A percentile compares a stretch with the other conserved stretches of the same genome.
Evolutionary conservation across 1,140 invertebrate species (phyloP).

Genomic region (Solenopsis fugax): DNA sequence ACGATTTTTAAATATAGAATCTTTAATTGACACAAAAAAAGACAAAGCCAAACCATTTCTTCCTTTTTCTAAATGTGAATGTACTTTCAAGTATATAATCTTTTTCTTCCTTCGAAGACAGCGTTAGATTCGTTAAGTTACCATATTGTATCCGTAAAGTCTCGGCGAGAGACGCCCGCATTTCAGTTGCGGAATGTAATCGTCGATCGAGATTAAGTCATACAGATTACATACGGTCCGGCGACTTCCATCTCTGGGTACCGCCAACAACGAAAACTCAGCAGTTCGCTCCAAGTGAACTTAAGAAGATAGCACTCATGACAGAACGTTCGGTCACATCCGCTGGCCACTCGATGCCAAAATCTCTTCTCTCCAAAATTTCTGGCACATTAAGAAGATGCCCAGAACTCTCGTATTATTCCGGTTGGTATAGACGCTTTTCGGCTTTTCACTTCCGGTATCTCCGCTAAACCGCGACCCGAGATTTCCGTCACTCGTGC

Average conservation of each 20-base stretch:
- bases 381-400: constrained; percentile 69
- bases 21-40: not conserved
- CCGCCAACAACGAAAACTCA: constrained; percentile 81
- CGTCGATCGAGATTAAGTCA: constrained; percentile 78
- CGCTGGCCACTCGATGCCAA: constrained; percentile 74
- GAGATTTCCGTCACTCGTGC: constrained; percentile 45
- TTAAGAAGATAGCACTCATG: constrained; percentile 80
- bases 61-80: constrained; percentile 14
- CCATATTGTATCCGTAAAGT: constrained; percentile 24
- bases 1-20: not conserved
- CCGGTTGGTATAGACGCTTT: constrained; percentile 50
- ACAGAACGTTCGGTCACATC: constrained; percentile 78
- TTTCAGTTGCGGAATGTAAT: constrained; percentile 45
- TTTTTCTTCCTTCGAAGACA: constrained; percentile 10
- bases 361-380: constrained; percentile 72
- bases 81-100: not conserved
- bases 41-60: not conserved
- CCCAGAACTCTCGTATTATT: constrained; percentile 68
- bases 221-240: constrained; percentile 83
- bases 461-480: constrained; percentile 69
- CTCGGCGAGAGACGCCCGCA: constrained; percentile 24
- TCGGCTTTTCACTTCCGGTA: constrained; percentile 64
- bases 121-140: constrained; percentile 42
- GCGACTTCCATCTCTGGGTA: constrained; percentile 81
- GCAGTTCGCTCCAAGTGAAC: constrained; percentile 78